A percentile compares a stretch with the other conserved stretches of the same genome.
phyloP scores from a whole-genome alignment of 1,140 invertebrate species.

The Metaphire vulgaris region DNA sequence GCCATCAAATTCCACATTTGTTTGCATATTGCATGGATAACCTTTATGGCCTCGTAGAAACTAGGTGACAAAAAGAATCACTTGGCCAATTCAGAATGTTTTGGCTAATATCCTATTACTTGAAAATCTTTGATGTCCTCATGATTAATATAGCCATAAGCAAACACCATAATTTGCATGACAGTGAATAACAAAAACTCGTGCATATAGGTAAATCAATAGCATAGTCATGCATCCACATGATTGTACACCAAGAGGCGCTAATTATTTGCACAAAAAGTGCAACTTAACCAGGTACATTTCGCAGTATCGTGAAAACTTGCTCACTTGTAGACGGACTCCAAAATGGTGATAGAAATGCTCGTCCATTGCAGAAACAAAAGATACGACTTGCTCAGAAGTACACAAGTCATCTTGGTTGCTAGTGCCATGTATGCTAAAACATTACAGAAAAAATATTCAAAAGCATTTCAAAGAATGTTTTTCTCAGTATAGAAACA shows the following conservation, averaged over 20 bases:
- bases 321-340: not conserved
- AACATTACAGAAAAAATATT: too few species aligned
- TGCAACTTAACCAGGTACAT: not conserved
- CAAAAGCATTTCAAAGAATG: too few species aligned
- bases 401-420: not conserved
- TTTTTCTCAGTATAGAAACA: too few species aligned
- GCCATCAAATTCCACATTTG: too few species aligned
- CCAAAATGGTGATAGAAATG: not conserved
- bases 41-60: too few species aligned
- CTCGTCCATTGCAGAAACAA: not conserved
- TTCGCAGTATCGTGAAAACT: not conserved
- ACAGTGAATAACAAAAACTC: not conserved
- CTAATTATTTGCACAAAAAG: not conserved
- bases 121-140: too few species aligned
- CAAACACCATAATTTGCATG: not conserved
- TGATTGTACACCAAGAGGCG: not conserved
- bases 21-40: too few species aligned
- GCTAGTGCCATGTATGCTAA: not conserved
- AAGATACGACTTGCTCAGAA: not conserved
- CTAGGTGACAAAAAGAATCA: too few species aligned
- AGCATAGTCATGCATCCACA: not conserved
- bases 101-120: too few species aligned
- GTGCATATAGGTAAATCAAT: not conserved
- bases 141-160: too few species aligned
- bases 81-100: too few species aligned